Base-by-base conservation (phyloP, 2,113 vertebrate species). In the Mustela nigripes region DNA sequence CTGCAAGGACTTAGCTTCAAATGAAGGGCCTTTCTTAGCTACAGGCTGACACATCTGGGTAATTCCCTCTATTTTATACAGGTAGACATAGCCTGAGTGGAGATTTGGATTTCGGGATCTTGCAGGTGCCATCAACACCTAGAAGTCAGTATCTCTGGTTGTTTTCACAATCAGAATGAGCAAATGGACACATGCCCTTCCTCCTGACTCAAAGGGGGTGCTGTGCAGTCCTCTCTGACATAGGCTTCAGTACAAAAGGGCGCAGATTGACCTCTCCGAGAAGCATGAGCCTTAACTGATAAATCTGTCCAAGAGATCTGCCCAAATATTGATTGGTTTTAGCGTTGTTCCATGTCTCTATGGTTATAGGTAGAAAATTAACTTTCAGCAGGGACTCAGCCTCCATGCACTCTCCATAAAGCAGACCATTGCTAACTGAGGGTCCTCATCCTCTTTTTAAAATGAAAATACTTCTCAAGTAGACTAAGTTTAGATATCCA, bases 331-430 rank as follows among this genome's bases (percentile, higher is more conserved):
- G 86, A 96, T 96, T 80, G 22, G 60, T 92, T 95, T 91, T 58
- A 67, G 82, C 9, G 0, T 95, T 91, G n/a, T 82, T 53, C 56
- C n/a, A 18, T 36, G 62, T 95, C 26, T 9, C 63, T 80, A 31
- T 94, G 88, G 93, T 85, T 94, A 85, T 10, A 62, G 45, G 95
- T 82, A 45, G 67, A 91, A 89, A 58, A 36, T 97, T 97, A 89
- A 85, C 65, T 81, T 82, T 89, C 16, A 33, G 15, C 31, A 18
- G 76, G 73, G 93, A 39, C 74, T 96, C 83, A 9, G 5, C 4
- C 14, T 1, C 15, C 24, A n/a, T 28, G 7, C 1, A 11, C 24
- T 26, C 11, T 62, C 16, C 10, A 7, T 42, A 65, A 96, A 95
- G 83, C 21, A 11, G 50, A 79, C 26, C 45, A 58, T 39, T n/a